A percentile compares a stretch with the other conserved stretches of the same genome.
Conservation (phyloP, 2,113 vertebrate genomes). For the Hemichromis elongatus region DNA sequence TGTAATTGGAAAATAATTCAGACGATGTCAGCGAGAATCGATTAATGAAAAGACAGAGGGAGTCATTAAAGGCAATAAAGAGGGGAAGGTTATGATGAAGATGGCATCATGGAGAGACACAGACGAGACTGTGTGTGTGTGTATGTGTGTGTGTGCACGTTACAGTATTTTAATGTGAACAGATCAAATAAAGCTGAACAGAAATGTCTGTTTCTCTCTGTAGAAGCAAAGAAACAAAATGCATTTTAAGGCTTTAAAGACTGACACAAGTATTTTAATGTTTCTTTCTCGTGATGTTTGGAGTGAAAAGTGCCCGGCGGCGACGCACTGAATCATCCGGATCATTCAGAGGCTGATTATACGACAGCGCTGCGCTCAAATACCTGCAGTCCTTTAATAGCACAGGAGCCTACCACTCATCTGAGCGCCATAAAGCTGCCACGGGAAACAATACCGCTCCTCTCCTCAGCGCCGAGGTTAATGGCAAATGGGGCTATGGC, state of each 20-base stretch:
- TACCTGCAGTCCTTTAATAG: constrained; percentile 64
- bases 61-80: constrained; percentile 81
- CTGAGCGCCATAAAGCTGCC: constrained; percentile 75
- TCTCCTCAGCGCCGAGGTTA: constrained; percentile 70
- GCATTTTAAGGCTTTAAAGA: neutral
- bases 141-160: neutral
- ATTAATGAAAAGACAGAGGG: constrained; percentile 77
- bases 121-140: constrained; percentile 37
- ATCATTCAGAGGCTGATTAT: constrained; percentile 50
- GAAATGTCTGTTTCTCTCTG: neutral
- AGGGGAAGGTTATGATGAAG: constrained; percentile 73
- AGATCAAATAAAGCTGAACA: neutral
- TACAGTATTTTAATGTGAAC: neutral
- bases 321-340: constrained; percentile 52
- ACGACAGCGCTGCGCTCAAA: constrained; percentile 50
- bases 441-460: constrained; percentile 69
- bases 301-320: neutral
- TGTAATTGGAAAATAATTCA: constrained; percentile 82
- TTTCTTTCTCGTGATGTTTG: neutral
- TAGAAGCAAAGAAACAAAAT: neutral
- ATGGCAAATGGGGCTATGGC: constrained; percentile 74
- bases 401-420: constrained; percentile 66
- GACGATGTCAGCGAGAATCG: constrained; percentile 70
- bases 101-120: constrained; percentile 71
- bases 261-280: neutral